phyloP scores from a whole-genome alignment of 2,888 invertebrate genomes.

The Graphium colonna region DNA sequence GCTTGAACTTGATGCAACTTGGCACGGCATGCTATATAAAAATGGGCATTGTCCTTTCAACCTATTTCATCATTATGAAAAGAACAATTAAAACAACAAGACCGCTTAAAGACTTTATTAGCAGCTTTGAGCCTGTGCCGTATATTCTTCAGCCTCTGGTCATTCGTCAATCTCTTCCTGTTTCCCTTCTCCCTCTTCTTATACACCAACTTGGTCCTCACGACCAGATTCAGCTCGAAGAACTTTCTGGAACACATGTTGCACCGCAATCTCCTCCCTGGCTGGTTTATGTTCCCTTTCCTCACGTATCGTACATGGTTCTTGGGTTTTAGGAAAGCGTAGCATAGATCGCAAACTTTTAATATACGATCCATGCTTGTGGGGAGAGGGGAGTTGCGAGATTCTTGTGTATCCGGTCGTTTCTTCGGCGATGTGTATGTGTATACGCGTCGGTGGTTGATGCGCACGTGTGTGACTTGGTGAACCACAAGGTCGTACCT shows the following conservation, averaged over 20 bases:
- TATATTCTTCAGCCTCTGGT: slow-evolving; percentile 30
- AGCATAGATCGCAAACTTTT: slow-evolving; percentile 24
- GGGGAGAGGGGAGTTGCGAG: background rate
- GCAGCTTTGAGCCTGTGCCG: slow-evolving; percentile 29
- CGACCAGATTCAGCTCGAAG: slow-evolving; percentile 25
- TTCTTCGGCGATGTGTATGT: background rate
- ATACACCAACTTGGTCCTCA: background rate
- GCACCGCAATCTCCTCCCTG: slow-evolving; percentile 23
- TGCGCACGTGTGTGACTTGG: slow-evolving; percentile 13
- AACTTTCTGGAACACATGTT: slow-evolving; percentile 21
- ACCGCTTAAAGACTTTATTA: slow-evolving; percentile 27
- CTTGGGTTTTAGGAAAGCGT: slow-evolving; percentile 8
- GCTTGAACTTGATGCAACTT: too few relatives aligned
- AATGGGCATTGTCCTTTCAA: too few relatives aligned
- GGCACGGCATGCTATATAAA: too few relatives aligned
- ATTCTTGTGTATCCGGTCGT: background rate
- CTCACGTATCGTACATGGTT: slow-evolving; percentile 8
- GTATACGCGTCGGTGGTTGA: background rate
- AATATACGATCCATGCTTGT: background rate
- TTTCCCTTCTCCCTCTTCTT: background rate
- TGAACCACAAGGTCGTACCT: slow-evolving; percentile 29
- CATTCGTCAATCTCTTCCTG: slow-evolving; percentile 24
- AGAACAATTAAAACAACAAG: slow-evolving; percentile 25
- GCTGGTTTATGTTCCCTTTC: slow-evolving; percentile 3
- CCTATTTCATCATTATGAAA: too few relatives aligned